Evolutionary conservation across 2,888 invertebrate genomes (phyloP).

Genomic region (Electrophaes corylata): DNA sequence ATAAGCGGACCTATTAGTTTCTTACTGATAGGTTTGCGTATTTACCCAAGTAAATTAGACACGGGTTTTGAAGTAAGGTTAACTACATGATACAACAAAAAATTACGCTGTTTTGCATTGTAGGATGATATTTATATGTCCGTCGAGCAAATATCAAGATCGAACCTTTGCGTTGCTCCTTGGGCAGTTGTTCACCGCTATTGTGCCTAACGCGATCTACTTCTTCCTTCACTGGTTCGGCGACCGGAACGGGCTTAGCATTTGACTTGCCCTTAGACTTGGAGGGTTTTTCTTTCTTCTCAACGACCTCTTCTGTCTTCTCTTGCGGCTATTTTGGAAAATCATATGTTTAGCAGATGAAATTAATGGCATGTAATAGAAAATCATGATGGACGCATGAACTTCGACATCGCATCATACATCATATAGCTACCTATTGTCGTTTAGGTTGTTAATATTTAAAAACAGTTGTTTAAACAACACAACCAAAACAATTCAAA

Average conservation of each 20-base stretch:
- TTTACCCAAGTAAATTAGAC: too few species aligned
- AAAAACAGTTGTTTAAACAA: slow-evolving; percentile 1
- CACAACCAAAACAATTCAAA: slow-evolving; percentile 1
- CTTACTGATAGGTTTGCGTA: too few species aligned
- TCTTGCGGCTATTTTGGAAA: slow-evolving; percentile 52
- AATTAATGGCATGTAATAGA: not conserved
- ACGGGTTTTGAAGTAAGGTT: too few species aligned
- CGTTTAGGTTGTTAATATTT: not conserved
- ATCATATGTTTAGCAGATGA: not conserved
- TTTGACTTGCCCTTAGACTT: slow-evolving; percentile 46
- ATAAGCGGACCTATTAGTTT: too few species aligned
- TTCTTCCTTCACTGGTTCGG: slow-evolving; percentile 64
- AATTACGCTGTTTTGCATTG: too few species aligned
- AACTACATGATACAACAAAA: too few species aligned
- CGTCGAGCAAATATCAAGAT: not conserved
- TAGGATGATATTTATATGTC: not conserved
- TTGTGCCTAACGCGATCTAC: slow-evolving; percentile 57
- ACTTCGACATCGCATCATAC: not conserved
- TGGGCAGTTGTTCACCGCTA: slow-evolving; percentile 60
- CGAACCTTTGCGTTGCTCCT: slow-evolving; percentile 76
- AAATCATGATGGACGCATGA: not conserved
- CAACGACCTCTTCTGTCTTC: slow-evolving; percentile 67
- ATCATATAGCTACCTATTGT: not conserved
- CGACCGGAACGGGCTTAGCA: slow-evolving; percentile 46
- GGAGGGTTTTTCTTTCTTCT: slow-evolving; percentile 61